Conservation (phyloP, 2,113 vertebrate species). For the Terrapene triunguis region DNA sequence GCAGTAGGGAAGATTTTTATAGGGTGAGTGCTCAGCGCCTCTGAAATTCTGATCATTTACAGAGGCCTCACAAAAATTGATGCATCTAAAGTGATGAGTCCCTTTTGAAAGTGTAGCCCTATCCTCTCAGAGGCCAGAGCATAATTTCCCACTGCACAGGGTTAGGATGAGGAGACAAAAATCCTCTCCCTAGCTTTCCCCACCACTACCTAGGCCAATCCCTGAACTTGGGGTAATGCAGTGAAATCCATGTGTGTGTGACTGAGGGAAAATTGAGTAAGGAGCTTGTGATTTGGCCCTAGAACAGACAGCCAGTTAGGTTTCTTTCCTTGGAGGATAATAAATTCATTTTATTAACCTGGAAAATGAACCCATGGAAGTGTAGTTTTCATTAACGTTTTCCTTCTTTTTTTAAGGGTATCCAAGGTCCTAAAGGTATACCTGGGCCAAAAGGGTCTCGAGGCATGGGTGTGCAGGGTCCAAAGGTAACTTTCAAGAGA, state of each 20-base stretch:
- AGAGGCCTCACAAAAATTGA: not conserved
- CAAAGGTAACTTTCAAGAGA: slow-evolving; percentile 72
- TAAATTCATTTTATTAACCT: not conserved
- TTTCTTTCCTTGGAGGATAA: not conserved
- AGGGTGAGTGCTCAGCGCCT: not conserved
- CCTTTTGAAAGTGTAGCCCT: not conserved
- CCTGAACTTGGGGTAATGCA: not conserved
- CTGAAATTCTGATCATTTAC: not conserved
- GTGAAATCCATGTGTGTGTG: not conserved
- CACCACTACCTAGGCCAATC: not conserved
- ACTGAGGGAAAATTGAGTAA: not conserved
- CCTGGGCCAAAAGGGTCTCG: slow-evolving; percentile 76
- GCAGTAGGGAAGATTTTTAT: not conserved
- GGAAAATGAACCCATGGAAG: not conserved
- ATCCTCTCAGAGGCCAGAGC: not conserved
- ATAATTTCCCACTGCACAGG: not conserved
- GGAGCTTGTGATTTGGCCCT: not conserved
- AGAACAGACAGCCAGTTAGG: not conserved
- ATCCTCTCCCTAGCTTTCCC: not conserved
- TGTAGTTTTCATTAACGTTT: not conserved
- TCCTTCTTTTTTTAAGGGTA: slow-evolving; percentile 68
- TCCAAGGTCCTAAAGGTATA: slow-evolving; percentile 72
- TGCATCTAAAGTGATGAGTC: not conserved
- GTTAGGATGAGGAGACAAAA: not conserved
- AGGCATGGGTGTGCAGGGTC: slow-evolving; percentile 69